These are phyloP conservation scores for Glareola pratincola DNA, from an alignment of 2,113 vertebrate genomes.

Conservation along the genomic window DNA sequence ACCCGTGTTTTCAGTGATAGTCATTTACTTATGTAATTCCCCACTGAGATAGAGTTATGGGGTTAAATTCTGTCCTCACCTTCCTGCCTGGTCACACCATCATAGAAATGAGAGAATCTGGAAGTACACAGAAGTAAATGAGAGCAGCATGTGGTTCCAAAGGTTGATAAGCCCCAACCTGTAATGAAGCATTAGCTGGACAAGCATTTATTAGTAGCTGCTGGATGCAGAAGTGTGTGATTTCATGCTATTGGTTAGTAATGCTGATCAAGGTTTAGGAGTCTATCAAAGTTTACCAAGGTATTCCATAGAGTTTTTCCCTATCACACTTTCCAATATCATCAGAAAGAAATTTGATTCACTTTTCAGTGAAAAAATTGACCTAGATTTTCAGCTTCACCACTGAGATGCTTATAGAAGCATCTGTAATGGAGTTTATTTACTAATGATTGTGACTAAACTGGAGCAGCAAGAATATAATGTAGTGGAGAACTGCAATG, in stretches of 20 bases:
- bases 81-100: neutral
- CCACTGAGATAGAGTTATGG: neutral
- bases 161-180: neutral
- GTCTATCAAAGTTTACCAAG: neutral
- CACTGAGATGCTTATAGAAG: neutral
- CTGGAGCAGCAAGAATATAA: neutral
- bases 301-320: neutral
- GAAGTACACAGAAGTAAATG: neutral
- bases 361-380: constrained; percentile 43
- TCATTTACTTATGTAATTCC: neutral
- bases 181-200: neutral
- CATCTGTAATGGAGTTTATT: constrained; percentile 4
- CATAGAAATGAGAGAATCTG: neutral
- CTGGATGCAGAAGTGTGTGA: neutral
- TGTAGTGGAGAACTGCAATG: neutral
- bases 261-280: constrained; percentile 6
- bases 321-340: neutral
- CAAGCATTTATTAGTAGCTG: neutral
- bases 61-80: neutral
- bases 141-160: neutral
- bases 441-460: constrained; percentile 9
- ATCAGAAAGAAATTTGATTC: constrained; percentile 41
- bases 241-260: neutral
- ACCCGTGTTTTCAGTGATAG: neutral
- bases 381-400: constrained; percentile 47